phyloP scores from a whole-genome alignment of 2,113 vertebrate species.

The Alosa alosa region DNA sequence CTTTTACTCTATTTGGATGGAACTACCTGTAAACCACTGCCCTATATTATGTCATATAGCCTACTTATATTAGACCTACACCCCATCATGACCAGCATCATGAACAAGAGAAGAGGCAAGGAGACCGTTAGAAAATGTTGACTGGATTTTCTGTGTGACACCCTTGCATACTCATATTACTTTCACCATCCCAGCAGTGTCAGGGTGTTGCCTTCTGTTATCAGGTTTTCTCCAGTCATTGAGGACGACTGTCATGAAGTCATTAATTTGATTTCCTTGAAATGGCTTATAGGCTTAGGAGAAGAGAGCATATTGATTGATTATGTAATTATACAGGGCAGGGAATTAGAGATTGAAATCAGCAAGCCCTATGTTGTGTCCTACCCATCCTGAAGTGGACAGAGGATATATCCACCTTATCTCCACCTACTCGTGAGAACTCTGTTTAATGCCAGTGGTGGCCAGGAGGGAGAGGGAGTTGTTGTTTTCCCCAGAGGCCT shows the following conservation, averaged over 20 bases:
- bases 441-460: not conserved
- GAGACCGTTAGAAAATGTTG: not conserved
- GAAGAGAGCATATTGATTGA: not conserved
- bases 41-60: not conserved
- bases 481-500: not conserved
- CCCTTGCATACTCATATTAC: not conserved
- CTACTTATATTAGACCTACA: too few species aligned
- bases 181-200: not conserved
- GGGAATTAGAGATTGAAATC: not conserved
- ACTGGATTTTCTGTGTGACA: not conserved
- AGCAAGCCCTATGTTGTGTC: not conserved
- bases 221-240: not conserved
- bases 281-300: not conserved
- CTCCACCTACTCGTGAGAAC: not conserved
- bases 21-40: not conserved
- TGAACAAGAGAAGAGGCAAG: not conserved
- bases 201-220: not conserved
- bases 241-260: not conserved
- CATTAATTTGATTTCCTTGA: not conserved
- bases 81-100: not conserved
- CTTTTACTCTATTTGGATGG: not conserved
- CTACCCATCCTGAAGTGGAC: slow-evolving; percentile 1
- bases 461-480: not conserved
- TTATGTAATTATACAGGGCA: not conserved
- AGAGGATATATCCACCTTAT: not conserved